phyloP scores from a whole-genome alignment of 1,140 invertebrate genomes.

The Solen grandis region DNA sequence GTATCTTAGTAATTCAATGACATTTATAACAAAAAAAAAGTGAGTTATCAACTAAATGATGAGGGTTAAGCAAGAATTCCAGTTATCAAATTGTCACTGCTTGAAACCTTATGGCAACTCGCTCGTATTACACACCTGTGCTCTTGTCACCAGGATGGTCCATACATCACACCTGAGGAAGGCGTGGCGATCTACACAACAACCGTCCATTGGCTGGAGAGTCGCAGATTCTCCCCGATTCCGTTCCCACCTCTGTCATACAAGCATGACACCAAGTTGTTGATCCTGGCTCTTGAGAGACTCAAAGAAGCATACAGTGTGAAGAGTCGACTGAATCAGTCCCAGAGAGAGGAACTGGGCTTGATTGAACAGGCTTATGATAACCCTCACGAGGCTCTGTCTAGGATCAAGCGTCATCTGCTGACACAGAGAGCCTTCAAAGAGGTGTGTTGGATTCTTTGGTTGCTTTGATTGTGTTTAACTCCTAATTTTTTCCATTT shows the following conservation, averaged over 20 bases:
- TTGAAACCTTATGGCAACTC: too few species aligned
- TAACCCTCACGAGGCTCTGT: slow-evolving; percentile 99
- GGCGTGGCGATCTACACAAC: slow-evolving; percentile 99
- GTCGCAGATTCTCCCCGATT: slow-evolving; percentile 98
- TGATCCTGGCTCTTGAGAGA: slow-evolving; percentile 97
- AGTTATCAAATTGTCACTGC: too few species aligned
- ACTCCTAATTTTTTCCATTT: not conserved
- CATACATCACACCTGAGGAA: slow-evolving; percentile 99
- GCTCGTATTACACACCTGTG: too few species aligned
- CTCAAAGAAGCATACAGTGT: slow-evolving; percentile 99
- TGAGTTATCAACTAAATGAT: too few species aligned
- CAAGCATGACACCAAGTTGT: slow-evolving; percentile 99
- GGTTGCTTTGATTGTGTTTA: too few species aligned
- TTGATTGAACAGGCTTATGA: slow-evolving; percentile 99
- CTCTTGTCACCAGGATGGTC: slow-evolving; percentile 93
- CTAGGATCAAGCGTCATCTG: slow-evolving; percentile 99
- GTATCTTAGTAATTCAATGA: too few species aligned
- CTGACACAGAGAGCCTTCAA: slow-evolving; percentile 99
- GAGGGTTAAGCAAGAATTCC: too few species aligned
- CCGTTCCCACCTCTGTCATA: slow-evolving; percentile 99
- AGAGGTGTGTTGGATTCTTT: slow-evolving; percentile 85
- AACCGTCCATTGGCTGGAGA: slow-evolving; percentile 99
- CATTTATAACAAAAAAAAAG: too few species aligned
- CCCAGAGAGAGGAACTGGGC: slow-evolving; percentile 98
- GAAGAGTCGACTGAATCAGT: slow-evolving; percentile 98